phyloP scores from a whole-genome alignment of 1,140 invertebrate genomes.

The Leptopilina boulardi region DNA sequence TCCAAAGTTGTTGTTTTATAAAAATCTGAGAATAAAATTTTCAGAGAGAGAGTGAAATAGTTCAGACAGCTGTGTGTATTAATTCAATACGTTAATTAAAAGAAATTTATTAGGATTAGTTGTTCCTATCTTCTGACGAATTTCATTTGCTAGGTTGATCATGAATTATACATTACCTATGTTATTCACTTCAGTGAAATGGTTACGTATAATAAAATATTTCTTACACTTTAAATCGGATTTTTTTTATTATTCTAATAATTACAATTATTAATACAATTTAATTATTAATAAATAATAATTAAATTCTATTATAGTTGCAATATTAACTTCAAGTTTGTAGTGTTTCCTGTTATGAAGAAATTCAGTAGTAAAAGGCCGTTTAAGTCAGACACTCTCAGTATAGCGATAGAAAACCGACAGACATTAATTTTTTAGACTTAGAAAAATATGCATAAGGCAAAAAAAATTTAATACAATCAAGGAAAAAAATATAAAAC shows the following conservation, averaged over 20 bases:
- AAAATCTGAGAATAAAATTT: neutral
- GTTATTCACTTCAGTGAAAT: neutral
- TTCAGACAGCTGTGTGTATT: neutral
- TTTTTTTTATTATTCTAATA: no score
- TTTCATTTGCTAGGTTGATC: slow-evolving; percentile 16
- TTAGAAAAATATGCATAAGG: neutral
- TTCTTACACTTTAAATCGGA: neutral
- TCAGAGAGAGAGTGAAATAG: neutral
- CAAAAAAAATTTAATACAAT: neutral
- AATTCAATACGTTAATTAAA: slow-evolving; percentile 25
- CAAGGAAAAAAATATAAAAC: neutral
- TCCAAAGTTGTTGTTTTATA: neutral
- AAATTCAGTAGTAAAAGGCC: neutral
- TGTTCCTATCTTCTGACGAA: slow-evolving; percentile 16
- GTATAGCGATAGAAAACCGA: neutral
- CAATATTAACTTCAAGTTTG: no score
- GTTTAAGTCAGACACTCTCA: neutral
- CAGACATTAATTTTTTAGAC: neutral
- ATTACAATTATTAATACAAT: no score
- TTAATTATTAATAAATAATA: no score
- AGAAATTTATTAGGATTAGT: slow-evolving; percentile 17
- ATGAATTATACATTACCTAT: slow-evolving; percentile 24
- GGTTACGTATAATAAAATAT: slow-evolving; percentile 1
- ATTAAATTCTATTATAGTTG: no score
- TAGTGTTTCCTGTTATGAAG: neutral